Conservation (phyloP, 2,797 vertebrate species). For the Enteromius treurensis region DNA sequence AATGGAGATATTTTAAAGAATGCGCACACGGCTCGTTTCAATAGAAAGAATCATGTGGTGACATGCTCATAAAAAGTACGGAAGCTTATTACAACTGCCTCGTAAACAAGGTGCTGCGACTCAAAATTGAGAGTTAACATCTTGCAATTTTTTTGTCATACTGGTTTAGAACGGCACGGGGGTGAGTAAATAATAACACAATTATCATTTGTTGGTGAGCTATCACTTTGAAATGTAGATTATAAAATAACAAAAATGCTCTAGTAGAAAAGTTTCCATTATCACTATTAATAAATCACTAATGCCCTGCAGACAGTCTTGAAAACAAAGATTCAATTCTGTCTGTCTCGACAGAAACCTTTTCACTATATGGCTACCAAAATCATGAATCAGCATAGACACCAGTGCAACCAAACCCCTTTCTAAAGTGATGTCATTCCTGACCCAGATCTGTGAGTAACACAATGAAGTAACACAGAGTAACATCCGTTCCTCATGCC, state of each 20-base stretch:
- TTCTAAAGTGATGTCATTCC: constrained; percentile 52
- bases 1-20: background rate
- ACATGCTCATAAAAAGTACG: background rate
- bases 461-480: background rate
- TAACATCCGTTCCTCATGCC: background rate
- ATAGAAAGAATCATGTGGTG: background rate
- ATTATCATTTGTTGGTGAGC: background rate
- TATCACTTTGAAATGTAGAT: background rate
- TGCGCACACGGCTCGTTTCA: background rate
- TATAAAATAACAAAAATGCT: background rate
- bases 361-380: constrained; percentile 38
- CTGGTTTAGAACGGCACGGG: background rate
- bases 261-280: background rate
- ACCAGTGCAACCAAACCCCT: constrained; percentile 35
- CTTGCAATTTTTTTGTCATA: background rate
- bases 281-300: background rate
- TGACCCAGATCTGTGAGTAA: constrained; percentile 46
- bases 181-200: background rate
- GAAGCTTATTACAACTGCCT: background rate
- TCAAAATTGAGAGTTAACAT: background rate
- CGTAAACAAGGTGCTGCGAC: background rate
- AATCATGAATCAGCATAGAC: constrained; percentile 41
- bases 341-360: constrained; percentile 28
- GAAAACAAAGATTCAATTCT: background rate
- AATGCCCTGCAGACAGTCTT: background rate